Evolutionary conservation across 2,113 vertebrate species (phyloP).

Genomic region (Forbesichthys agassizii): DNA sequence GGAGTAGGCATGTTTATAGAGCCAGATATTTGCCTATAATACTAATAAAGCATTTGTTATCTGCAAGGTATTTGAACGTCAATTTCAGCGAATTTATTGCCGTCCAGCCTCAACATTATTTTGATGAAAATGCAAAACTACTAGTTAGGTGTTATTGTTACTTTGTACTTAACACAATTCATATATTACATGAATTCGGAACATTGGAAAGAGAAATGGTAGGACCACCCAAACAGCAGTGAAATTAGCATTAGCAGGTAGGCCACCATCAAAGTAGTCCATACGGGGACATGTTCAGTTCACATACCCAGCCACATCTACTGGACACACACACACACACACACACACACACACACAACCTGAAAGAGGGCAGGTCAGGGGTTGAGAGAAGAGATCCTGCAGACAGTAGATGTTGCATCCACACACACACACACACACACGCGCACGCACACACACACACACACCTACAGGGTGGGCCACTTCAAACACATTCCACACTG

Average conservation of each 20-base stretch:
- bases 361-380: constrained; percentile 43
- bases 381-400: constrained; percentile 46
- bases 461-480: constrained; percentile 74
- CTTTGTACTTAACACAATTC: not conserved
- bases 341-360: constrained; percentile 27
- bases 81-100: too few relatives aligned
- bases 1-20: not conserved
- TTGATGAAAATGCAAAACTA: too few relatives aligned
- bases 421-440: constrained; percentile 31
- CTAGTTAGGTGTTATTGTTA: too few relatives aligned
- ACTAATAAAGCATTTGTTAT: not conserved
- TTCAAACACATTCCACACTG: constrained; percentile 80
- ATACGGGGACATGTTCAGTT: constrained; percentile 48
- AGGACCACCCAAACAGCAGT: constrained; percentile 28
- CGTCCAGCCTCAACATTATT: too few relatives aligned
- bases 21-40: not conserved
- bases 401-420: constrained; percentile 34
- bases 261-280: constrained; percentile 26
- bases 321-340: constrained; percentile 31
- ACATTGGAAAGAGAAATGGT: constrained; percentile 18
- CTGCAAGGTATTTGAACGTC: not conserved
- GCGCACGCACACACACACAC: constrained; percentile 38
- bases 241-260: constrained; percentile 44
- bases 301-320: constrained; percentile 33
- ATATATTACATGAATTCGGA: constrained; percentile 24